These are phyloP conservation scores for Murina feae DNA, from an alignment of 2,113 vertebrate genomes.

Conservation along the genomic window DNA sequence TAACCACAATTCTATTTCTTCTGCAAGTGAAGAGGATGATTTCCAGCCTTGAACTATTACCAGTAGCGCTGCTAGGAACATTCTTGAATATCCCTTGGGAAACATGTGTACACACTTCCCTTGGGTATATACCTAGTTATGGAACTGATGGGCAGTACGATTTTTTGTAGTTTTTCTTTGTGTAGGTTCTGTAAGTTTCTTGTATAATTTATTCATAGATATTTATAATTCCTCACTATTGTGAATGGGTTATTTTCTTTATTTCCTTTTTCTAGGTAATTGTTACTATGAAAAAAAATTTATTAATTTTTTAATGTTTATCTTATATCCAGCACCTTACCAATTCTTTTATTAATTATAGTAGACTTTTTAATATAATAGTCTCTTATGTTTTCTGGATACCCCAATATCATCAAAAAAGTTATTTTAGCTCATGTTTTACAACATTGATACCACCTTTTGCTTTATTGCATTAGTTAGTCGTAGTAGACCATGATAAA, in stretches of 20 bases:
- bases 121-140: not conserved
- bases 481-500: not conserved
- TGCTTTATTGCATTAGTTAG: not conserved
- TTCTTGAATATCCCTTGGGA: not conserved
- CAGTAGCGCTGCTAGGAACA: not conserved
- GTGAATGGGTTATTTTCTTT: not conserved
- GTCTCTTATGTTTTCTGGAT: not conserved
- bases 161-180: not conserved
- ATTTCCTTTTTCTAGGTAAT: not conserved
- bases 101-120: not conserved
- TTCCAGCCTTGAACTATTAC: not conserved
- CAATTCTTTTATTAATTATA: conserved; percentile 4
- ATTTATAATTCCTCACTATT: conserved; percentile 1
- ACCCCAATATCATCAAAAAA: not conserved
- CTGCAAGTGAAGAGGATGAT: not conserved
- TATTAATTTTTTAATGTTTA: not conserved
- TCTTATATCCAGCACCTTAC: not conserved
- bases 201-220: not conserved
- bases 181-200: not conserved
- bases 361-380: not conserved
- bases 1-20: not conserved
- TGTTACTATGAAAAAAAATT: not conserved
- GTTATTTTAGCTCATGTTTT: not conserved
- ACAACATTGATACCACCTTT: not conserved
- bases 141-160: not conserved